Percentiles rank a stretch among this genome's conserved stretches.
Evolutionary conservation across 2,797 vertebrate species (phyloP).

Genomic region (Nyctibius grandis): DNA sequence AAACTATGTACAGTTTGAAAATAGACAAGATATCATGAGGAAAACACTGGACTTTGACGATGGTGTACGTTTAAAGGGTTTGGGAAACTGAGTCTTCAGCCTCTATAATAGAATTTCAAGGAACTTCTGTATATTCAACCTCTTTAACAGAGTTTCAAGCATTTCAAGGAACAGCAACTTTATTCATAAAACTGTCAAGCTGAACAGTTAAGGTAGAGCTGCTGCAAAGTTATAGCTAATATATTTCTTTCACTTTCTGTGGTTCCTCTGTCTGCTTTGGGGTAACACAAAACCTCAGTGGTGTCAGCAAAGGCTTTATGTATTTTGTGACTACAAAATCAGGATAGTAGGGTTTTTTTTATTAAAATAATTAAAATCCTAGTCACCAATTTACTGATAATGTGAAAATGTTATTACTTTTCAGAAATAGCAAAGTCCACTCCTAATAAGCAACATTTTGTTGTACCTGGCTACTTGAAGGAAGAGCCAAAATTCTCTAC

Average conservation of each 20-base stretch:
- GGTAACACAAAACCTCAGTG: background rate
- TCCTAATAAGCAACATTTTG: background rate
- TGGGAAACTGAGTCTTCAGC: background rate
- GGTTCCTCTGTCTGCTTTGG: background rate
- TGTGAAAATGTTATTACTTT: background rate
- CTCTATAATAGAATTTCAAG: background rate
- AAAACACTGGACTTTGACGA: accelerated
- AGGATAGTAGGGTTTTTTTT: background rate
- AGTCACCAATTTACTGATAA: accelerated
- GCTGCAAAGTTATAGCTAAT: background rate
- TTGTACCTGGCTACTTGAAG: accelerated
- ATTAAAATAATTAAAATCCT: background rate
- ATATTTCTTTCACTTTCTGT: background rate
- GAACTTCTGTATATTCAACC: background rate
- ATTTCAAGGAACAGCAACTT: background rate
- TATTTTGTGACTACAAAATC: background rate
- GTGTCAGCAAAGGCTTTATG: accelerated
- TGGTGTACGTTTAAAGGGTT: background rate
- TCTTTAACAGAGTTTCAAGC: background rate
- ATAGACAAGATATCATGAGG: background rate
- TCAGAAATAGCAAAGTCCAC: background rate
- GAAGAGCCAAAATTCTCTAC: background rate
- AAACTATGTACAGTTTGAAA: background rate
- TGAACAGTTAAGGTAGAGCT: background rate
- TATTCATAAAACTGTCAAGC: background rate